A percentile compares a stretch with the other conserved stretches of the same genome.
phyloP scores from a whole-genome alignment of 35 echinoderm and acorn worm species.

The Stichopus chloronotus region DNA sequence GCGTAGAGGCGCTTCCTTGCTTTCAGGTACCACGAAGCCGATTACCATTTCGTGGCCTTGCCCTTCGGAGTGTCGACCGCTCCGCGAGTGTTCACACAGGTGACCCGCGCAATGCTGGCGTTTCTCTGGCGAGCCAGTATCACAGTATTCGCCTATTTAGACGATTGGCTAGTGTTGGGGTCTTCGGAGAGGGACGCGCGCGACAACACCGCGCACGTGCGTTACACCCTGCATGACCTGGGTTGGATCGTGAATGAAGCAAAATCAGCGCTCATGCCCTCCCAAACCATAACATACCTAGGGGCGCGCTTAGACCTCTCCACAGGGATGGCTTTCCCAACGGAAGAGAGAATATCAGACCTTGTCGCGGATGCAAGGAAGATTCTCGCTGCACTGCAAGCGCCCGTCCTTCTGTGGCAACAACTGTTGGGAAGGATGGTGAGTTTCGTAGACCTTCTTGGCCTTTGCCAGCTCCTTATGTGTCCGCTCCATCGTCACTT shows the following conservation, averaged over 20 bases:
- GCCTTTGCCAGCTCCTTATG: no score
- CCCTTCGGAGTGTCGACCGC: slow-evolving; percentile 33
- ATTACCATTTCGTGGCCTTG: neutral
- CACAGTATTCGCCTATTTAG: slow-evolving; percentile 42
- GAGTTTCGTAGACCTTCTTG: neutral
- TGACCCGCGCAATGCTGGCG: neutral
- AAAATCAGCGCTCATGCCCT: slow-evolving; percentile 36
- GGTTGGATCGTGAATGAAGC: slow-evolving; percentile 51
- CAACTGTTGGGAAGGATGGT: neutral
- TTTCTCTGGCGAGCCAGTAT: neutral
- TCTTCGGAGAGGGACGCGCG: neutral
- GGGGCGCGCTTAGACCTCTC: slow-evolving; percentile 12
- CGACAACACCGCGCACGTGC: neutral
- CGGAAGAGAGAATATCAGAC: neutral
- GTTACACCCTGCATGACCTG: neutral
- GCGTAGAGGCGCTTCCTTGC: neutral
- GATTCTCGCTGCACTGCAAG: neutral
- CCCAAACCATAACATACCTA: slow-evolving; percentile 12
- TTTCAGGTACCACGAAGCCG: neutral
- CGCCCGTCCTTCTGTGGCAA: neutral
- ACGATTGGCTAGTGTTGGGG: slow-evolving; percentile 62
- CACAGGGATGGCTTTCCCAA: neutral
- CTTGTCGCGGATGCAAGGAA: neutral
- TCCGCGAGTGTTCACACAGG: slow-evolving; percentile 29
- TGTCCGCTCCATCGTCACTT: no score